Evolutionary conservation across 2,113 vertebrate species (phyloP).

Genomic region (Phycodurus eques): DNA sequence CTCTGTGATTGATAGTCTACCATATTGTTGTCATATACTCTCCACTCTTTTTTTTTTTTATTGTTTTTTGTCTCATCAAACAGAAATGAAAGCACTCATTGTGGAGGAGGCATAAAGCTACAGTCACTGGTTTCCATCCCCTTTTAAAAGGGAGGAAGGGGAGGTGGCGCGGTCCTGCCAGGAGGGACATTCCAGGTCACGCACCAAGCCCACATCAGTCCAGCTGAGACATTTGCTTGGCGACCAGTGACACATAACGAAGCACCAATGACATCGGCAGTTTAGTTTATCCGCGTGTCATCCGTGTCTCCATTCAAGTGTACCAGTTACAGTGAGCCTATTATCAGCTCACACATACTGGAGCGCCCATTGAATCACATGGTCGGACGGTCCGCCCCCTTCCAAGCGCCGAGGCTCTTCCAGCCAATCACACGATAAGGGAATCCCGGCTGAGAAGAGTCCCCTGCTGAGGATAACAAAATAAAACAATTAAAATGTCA

Average conservation of each 20-base stretch:
- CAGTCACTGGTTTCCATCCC: slow-evolving; percentile 6
- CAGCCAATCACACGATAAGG: slow-evolving; percentile 69
- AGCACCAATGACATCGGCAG: slow-evolving; percentile 48
- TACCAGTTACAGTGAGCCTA: slow-evolving; percentile 5
- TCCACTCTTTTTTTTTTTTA: slow-evolving; percentile 14
- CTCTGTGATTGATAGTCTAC: background rate
- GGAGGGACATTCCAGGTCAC: slow-evolving; percentile 27
- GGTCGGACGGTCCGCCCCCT: background rate
- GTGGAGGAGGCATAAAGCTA: slow-evolving; percentile 21
- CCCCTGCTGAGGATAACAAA: slow-evolving; percentile 53
- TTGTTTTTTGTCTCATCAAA: slow-evolving; percentile 23
- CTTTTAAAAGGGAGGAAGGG: slow-evolving; percentile 12
- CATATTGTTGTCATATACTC: background rate
- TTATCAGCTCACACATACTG: background rate
- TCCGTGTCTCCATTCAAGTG: slow-evolving; percentile 17
- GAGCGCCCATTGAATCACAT: background rate
- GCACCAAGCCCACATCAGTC: slow-evolving; percentile 23
- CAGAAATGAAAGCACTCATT: slow-evolving; percentile 46
- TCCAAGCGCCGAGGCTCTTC: slow-evolving; percentile 1
- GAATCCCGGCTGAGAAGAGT: slow-evolving; percentile 76
- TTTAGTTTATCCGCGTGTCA: slow-evolving; percentile 9
- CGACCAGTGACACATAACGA: slow-evolving; percentile 16
- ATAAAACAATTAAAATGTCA: background rate
- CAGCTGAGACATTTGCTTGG: slow-evolving; percentile 23
- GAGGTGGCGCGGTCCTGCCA: slow-evolving; percentile 3